A percentile compares a stretch with the other conserved stretches of the same genome.
phyloP scores from a whole-genome alignment of 2,797 vertebrate species.

The Corythornis leucogaster region DNA sequence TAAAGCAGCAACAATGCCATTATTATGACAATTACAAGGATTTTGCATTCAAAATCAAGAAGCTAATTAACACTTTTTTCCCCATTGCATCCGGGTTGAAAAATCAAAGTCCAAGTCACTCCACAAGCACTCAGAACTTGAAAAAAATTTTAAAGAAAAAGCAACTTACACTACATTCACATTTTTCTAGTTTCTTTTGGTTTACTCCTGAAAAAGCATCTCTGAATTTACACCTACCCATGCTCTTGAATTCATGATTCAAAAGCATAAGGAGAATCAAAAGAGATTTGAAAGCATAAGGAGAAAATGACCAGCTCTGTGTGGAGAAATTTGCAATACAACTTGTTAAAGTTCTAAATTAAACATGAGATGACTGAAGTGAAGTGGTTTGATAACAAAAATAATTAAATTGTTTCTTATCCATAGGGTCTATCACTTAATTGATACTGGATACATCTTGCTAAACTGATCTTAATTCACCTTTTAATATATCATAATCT shows the following conservation, averaged over 20 bases:
- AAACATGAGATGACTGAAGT: not conserved
- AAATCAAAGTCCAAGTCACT: conserved; percentile 58
- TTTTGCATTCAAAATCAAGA: conserved; percentile 66
- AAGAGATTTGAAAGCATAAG: not conserved
- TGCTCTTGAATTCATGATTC: not conserved
- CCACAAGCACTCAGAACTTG: conserved; percentile 4
- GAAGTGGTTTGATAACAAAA: not conserved
- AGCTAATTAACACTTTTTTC: conserved; percentile 55
- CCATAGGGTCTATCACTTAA: not conserved
- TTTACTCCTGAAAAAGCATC: not conserved
- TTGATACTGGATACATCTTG: not conserved
- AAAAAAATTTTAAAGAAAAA: not conserved
- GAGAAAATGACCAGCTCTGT: not conserved
- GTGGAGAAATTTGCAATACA: not conserved
- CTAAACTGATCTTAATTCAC: not conserved
- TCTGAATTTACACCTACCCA: not conserved
- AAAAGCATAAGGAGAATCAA: conserved; percentile 1
- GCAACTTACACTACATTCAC: not conserved
- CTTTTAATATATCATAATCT: not conserved
- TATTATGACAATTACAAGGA: conserved; percentile 60
- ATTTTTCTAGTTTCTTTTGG: conserved; percentile 8
- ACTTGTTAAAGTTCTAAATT: not conserved
- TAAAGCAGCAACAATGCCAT: conserved; percentile 77
- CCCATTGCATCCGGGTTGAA: conserved; percentile 68
- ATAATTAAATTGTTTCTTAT: not conserved